phyloP scores from a whole-genome alignment of 2,797 vertebrate species.

The Ctenochaetus hawaiiensis region DNA sequence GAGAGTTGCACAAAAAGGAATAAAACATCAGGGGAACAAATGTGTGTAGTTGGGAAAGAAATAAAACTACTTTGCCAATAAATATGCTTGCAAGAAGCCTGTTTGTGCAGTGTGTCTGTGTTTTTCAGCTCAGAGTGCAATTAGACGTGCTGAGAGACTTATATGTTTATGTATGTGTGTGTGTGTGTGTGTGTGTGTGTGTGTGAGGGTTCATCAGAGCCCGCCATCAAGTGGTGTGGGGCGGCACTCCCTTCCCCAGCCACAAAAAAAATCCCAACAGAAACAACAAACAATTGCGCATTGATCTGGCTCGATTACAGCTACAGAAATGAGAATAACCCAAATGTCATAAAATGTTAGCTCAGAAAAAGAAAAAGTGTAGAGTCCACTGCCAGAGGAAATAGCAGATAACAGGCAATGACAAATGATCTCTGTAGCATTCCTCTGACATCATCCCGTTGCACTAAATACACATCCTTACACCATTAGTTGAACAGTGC shows the following conservation, averaged over 20 bases:
- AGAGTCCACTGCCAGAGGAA: not conserved
- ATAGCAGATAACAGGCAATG: constrained; percentile 17
- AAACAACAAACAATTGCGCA: constrained; percentile 25
- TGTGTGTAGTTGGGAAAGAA: constrained; percentile 8
- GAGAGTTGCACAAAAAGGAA: constrained; percentile 13
- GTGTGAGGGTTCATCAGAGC: constrained; percentile 44
- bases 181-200: constrained; percentile 2
- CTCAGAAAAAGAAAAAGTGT: not conserved
- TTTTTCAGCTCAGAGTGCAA: constrained; percentile 30
- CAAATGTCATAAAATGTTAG: constrained; percentile 5
- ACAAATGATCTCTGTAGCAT: constrained; percentile 47
- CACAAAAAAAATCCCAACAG: constrained; percentile 18
- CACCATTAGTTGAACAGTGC: constrained; percentile 68
- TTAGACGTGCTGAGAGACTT: constrained; percentile 32
- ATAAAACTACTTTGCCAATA: constrained; percentile 35
- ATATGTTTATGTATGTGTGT: constrained; percentile 23
- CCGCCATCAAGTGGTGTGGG: constrained; percentile 41
- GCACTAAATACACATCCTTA: constrained; percentile 57
- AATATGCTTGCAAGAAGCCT: constrained; percentile 43
- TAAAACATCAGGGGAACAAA: constrained; percentile 29
- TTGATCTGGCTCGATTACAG: constrained; percentile 20
- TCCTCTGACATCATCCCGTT: constrained; percentile 58
- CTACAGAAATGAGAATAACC: constrained; percentile 1
- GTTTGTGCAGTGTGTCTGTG: constrained; percentile 45
- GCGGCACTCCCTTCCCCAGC: constrained; percentile 18